These are phyloP conservation scores for Pollicipes pollicipes DNA, from an alignment of 1,140 invertebrate genomes.

Conservation along the genomic window DNA sequence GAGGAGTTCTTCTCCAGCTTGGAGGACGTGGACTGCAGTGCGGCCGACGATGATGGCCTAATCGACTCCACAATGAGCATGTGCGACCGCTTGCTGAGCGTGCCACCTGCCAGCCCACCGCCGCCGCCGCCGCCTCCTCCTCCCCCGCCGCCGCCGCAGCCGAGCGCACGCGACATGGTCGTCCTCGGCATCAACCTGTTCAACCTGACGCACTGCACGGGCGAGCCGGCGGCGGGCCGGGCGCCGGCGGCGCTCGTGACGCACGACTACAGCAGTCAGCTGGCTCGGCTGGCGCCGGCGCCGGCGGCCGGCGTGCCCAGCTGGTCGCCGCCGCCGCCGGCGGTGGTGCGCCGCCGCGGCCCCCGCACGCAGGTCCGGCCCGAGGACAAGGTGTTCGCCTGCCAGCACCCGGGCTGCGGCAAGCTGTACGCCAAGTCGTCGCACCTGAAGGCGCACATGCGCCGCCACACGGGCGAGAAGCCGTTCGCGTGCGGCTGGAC, in stretches of 20 bases:
- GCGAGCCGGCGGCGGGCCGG: background rate
- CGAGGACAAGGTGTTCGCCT: conserved; percentile 39
- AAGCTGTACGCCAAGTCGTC: conserved; percentile 79
- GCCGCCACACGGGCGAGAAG: conserved; percentile 86
- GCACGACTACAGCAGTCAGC: conserved; percentile 4
- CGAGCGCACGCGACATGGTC: background rate
- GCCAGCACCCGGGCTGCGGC: conserved; percentile 38
- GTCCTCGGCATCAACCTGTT: background rate
- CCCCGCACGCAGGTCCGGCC: conserved; percentile 22
- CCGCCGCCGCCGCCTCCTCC: too few species aligned
- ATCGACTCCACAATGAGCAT: background rate
- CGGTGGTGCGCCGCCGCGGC: conserved; percentile 8
- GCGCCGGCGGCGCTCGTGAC: background rate
- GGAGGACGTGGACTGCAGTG: background rate
- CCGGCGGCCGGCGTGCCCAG: conserved; percentile 7
- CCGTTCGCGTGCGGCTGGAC: conserved; percentile 80
- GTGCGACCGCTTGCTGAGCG: background rate
- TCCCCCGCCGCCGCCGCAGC: too few species aligned
- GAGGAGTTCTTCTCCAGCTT: background rate
- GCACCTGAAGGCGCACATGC: conserved; percentile 79
- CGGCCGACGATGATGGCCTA: background rate
- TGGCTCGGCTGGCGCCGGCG: conserved; percentile 6
- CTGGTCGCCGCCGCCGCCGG: conserved; percentile 6
- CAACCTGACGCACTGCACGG: background rate
- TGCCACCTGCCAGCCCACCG: background rate